A percentile compares a stretch with the other conserved stretches of the same genome.
phyloP scores from a whole-genome alignment of 2,797 vertebrate genomes.

The Choloepus didactylus region DNA sequence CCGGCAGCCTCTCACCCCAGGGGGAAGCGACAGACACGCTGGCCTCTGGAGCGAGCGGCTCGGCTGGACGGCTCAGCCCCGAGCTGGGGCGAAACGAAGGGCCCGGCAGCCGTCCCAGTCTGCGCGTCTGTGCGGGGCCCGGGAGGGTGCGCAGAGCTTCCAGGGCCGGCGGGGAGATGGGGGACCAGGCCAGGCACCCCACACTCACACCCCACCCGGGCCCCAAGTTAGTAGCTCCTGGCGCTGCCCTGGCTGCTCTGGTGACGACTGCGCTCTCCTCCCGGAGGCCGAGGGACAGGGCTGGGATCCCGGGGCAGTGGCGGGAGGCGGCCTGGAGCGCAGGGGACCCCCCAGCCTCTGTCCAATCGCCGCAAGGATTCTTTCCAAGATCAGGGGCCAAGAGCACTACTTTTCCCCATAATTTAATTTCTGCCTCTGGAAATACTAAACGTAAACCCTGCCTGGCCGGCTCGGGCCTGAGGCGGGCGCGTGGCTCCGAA shows the following conservation, averaged over 20 bases:
- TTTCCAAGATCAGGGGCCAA: conserved; percentile 89
- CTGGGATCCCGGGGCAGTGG: accelerated
- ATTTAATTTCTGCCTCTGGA: conserved; percentile 93
- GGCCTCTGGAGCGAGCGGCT: conserved; percentile 21
- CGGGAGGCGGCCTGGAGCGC: not conserved
- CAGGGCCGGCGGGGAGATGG: not conserved
- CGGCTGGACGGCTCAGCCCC: not conserved
- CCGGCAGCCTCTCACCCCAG: not conserved
- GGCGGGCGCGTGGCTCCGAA: conserved; percentile 96
- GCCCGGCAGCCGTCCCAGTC: accelerated
- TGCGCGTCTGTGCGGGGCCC: not conserved
- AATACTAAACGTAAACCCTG: conserved; percentile 97
- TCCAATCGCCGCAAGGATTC: conserved; percentile 87
- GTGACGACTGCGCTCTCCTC: too few species aligned
- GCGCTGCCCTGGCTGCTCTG: conserved; percentile 34
- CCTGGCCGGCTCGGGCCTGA: conserved; percentile 93
- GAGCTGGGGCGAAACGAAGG: too few species aligned
- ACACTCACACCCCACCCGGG: not conserved
- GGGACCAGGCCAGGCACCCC: not conserved
- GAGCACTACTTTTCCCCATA: conserved; percentile 91
- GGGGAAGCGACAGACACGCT: not conserved
- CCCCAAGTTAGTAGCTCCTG: accelerated
- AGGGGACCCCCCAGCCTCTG: conserved; percentile 17
- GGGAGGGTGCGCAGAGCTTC: not conserved
- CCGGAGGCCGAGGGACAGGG: not conserved